Evolutionary conservation across 2,113 vertebrate genomes (phyloP).

Genomic region (Otis tarda): DNA sequence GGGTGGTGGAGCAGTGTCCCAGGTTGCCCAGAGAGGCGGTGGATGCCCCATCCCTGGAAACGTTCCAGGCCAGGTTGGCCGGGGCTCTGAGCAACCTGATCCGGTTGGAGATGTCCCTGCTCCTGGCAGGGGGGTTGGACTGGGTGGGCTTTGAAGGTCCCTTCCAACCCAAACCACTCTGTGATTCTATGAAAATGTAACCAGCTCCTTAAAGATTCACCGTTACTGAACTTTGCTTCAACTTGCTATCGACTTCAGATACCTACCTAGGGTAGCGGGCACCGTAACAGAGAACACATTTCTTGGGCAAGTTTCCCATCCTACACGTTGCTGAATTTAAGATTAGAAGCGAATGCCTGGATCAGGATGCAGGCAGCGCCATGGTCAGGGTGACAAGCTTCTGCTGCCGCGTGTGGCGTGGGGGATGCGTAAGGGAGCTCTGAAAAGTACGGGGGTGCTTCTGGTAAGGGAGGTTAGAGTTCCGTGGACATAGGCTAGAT

Average conservation of each 20-base stretch:
- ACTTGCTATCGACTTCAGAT: not conserved
- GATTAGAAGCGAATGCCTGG: not conserved
- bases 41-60: too few species aligned
- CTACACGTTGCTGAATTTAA: not conserved
- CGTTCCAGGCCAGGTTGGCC: too few species aligned
- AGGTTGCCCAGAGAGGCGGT: too few species aligned
- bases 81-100: too few species aligned
- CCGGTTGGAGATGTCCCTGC: too few species aligned
- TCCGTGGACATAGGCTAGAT: not conserved
- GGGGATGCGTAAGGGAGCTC: not conserved
- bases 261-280: not conserved
- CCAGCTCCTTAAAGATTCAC: too few species aligned
- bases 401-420: not conserved
- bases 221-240: not conserved
- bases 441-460: not conserved
- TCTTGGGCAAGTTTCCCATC: fast-evolving
- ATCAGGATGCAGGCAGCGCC: not conserved
- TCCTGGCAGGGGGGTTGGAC: too few species aligned
- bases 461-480: not conserved
- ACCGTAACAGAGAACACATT: not conserved
- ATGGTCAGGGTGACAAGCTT: not conserved
- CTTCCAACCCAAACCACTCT: too few species aligned
- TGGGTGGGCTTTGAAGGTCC: too few species aligned
- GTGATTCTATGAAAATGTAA: not conserved
- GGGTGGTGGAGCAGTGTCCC: too few species aligned